Conservation (phyloP, 2,888 invertebrate species). For the Ceramica pisi region DNA sequence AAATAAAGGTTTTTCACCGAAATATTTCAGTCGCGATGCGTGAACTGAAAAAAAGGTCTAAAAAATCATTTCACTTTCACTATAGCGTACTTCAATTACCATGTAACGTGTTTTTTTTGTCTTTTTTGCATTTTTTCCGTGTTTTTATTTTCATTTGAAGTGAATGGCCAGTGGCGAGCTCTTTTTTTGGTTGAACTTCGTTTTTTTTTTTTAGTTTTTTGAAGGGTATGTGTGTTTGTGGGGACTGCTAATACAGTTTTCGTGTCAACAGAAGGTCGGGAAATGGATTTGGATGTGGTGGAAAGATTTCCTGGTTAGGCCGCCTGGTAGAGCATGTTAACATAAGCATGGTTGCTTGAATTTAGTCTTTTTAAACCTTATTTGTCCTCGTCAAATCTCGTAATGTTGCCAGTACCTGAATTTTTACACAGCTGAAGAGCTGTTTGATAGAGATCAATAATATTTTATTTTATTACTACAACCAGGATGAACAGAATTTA, state of each 20-base stretch:
- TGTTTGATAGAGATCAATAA: no score
- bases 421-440: no score
- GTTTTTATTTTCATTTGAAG: slow-evolving; percentile 52
- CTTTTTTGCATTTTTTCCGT: slow-evolving; percentile 52
- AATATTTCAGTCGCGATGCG: slow-evolving; percentile 63
- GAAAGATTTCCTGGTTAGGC: background rate
- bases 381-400: background rate
- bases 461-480: no score
- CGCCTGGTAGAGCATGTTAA: background rate
- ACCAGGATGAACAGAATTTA: no score
- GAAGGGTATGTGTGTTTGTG: slow-evolving; percentile 4
- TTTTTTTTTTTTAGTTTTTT: slow-evolving; percentile 48
- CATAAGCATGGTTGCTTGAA: background rate
- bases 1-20: slow-evolving; percentile 61
- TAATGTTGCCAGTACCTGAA: no score
- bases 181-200: slow-evolving; percentile 27
- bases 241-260: slow-evolving; percentile 26
- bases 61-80: slow-evolving; percentile 63
- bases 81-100: slow-evolving; percentile 65
- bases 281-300: background rate
- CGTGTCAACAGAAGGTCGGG: background rate
- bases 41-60: slow-evolving; percentile 58
- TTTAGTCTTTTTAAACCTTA: background rate
- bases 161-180: slow-evolving; percentile 42
- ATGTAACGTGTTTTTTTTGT: slow-evolving; percentile 55